Percentiles rank a stretch among this genome's conserved stretches.
Evolutionary conservation across 2,888 invertebrate genomes (phyloP).

Genomic region (Digitonthophagus gazella): DNA sequence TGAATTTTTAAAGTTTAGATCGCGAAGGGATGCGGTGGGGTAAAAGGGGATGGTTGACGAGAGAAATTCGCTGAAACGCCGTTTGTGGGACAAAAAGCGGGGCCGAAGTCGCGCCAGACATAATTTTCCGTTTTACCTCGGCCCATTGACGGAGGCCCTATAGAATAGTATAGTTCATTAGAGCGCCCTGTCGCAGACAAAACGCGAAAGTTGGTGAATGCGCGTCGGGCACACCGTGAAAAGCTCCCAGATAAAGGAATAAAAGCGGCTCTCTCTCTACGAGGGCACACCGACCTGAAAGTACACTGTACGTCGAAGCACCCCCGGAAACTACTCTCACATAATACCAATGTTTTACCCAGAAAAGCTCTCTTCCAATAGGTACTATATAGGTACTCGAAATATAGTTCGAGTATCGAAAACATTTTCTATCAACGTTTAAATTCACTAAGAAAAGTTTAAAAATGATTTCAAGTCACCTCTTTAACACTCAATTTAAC

Average conservation of each 20-base stretch:
- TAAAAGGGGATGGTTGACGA: conserved; percentile 30
- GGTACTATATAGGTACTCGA: conserved; percentile 15
- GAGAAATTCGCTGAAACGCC: conserved; percentile 35
- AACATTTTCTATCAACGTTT: no score
- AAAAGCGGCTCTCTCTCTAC: conserved; percentile 43
- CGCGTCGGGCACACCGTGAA: conserved; percentile 43
- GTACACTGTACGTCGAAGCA: conserved; percentile 42
- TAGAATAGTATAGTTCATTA: conserved; percentile 46
- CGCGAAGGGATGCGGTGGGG: no score
- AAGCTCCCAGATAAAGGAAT: conserved; percentile 51
- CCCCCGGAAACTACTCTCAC: conserved; percentile 28
- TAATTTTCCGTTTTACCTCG: conserved; percentile 45
- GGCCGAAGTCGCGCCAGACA: conserved; percentile 32
- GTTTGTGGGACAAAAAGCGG: conserved; percentile 34
- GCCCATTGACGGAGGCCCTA: conserved; percentile 46
- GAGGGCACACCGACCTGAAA: conserved; percentile 38
- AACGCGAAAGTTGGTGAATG: conserved; percentile 47
- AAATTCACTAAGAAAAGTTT: no score
- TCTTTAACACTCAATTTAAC: no score
- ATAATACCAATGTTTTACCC: conserved; percentile 36
- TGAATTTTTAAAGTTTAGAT: no score
- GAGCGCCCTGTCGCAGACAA: conserved; percentile 46
- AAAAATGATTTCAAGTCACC: no score
- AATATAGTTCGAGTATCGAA: neutral
- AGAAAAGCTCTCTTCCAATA: conserved; percentile 20